Base-by-base conservation (phyloP, 1,140 invertebrate genomes). In the Anoplolepis gracilipes region DNA sequence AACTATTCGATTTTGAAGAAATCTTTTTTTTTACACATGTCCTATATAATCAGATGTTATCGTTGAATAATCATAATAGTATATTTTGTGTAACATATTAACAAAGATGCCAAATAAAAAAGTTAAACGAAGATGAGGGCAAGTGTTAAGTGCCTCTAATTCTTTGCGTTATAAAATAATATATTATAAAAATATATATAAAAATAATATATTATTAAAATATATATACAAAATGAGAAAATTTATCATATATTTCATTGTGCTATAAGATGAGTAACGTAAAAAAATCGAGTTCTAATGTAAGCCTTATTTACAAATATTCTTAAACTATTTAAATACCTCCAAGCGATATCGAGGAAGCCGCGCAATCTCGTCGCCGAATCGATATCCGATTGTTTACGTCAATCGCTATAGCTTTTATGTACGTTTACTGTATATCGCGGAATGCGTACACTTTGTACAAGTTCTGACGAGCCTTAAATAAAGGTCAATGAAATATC, bases 401-500 rank as follows among this genome's bases (percentile, higher is more conserved):
- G 53, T 57, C n/a, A 30, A 25, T 77, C 42, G 33, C 62, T 22
- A 77, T 3, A 5, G 33, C 73, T 42, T 76, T 77, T 55, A 46
- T 46, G 75, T 77, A 76, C 8, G 16, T 76, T 61, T 76, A 46
- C 22, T 77, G 36, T 77, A 42, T 77, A 46, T 46, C 19, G 25
- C 7, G 28, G 57, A 64, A 77, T 7, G 19, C 13, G 57, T 64
- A 39, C 11, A 64, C 5, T 28, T 61, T 64, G 25, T 25, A 64
- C 6, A 30, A 42, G 28, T 77, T 42, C 36, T 64, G 57, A 46
- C 19, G 4, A 77, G 57, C 57, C 75, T 77, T 77, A 77, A 64
- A 77, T 77, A 77, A 77, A 77, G 28, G 16, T 77, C 75, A 77
- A 64, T 77, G 57, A 77, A 64, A 62, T 13, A 73, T 73, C 3